A percentile compares a stretch with the other conserved stretches of the same genome.
phyloP scores from a whole-genome alignment of 2,888 invertebrate species.

The Thelaira solivaga region DNA sequence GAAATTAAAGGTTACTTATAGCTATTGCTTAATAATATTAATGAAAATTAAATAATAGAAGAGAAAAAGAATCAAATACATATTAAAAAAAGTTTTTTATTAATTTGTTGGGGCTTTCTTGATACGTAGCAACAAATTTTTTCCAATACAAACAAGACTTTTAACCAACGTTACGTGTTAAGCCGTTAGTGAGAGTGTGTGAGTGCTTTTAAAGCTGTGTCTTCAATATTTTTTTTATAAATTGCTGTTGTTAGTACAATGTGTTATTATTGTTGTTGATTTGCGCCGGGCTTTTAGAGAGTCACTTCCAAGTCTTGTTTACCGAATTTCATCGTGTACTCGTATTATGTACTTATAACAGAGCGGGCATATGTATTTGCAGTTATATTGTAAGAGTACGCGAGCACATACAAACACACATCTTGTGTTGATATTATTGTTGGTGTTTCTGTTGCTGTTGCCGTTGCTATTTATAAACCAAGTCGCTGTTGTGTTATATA shows the following conservation, averaged over 20 bases:
- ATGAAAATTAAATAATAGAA: slow-evolving; percentile 3
- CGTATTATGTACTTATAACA: too few species aligned
- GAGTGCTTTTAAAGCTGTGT: slow-evolving; percentile 41
- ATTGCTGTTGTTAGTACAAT: slow-evolving; percentile 4
- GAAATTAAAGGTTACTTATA: neutral
- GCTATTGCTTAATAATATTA: neutral
- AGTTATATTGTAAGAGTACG: too few species aligned
- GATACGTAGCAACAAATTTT: slow-evolving; percentile 60
- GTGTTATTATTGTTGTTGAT: slow-evolving; percentile 12
- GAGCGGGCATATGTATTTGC: too few species aligned
- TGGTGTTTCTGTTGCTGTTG: slow-evolving; percentile 8
- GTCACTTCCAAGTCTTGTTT: slow-evolving; percentile 38
- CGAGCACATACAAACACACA: slow-evolving; percentile 11
- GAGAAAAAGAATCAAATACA: slow-evolving; percentile 12
- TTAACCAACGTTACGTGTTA: slow-evolving; percentile 9
- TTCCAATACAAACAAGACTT: slow-evolving; percentile 10
- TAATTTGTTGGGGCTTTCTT: slow-evolving; percentile 40
- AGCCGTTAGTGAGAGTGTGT: neutral
- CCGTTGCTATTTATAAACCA: slow-evolving; percentile 37
- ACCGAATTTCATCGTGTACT: slow-evolving; percentile 6
- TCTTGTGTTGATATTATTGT: neutral
- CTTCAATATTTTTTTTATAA: neutral
- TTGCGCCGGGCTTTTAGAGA: slow-evolving; percentile 16
- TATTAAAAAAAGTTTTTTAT: too few species aligned
- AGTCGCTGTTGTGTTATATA: too few species aligned